Percentiles rank a stretch among this genome's conserved stretches.
These are phyloP conservation scores for Gymnocephalus cernua DNA, from an alignment of 2,113 vertebrate genomes.

Conservation along the genomic window DNA sequence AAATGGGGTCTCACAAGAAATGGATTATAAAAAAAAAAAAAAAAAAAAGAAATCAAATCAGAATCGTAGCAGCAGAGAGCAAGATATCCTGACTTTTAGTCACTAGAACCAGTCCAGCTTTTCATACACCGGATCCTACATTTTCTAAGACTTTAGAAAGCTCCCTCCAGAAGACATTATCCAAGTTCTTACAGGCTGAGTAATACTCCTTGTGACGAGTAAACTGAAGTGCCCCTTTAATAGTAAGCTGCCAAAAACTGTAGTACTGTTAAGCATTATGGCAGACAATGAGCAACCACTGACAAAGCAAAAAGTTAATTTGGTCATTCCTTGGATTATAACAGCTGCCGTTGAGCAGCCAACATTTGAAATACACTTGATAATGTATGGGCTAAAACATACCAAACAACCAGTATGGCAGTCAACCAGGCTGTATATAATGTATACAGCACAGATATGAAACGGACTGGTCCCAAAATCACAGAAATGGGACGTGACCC, in stretches of 20 bases:
- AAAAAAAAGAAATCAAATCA: not conserved
- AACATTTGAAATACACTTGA: not conserved
- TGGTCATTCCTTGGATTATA: not conserved
- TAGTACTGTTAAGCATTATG: not conserved
- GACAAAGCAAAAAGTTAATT: not conserved
- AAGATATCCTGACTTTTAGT: not conserved
- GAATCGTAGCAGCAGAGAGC: conserved; percentile 4
- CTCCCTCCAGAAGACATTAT: not conserved
- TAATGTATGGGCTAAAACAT: conserved; percentile 11
- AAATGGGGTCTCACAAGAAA: not conserved
- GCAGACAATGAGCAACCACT: not conserved
- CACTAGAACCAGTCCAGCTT: not conserved
- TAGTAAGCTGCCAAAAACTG: not conserved
- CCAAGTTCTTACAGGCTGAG: not conserved
- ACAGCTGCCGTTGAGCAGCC: not conserved
- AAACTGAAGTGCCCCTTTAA: not conserved
- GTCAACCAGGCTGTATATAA: not conserved
- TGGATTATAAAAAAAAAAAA: not conserved
- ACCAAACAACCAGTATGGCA: conserved; percentile 43
- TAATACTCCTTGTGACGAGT: not conserved
- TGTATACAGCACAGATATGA: conserved; percentile 22
- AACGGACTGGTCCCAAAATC: conserved; percentile 44
- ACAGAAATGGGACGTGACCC: conserved; percentile 9
- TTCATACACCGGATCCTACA: not conserved
- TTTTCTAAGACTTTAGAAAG: not conserved